phyloP scores from a whole-genome alignment of 2,888 invertebrate genomes.

The Limnephilus lunatus region DNA sequence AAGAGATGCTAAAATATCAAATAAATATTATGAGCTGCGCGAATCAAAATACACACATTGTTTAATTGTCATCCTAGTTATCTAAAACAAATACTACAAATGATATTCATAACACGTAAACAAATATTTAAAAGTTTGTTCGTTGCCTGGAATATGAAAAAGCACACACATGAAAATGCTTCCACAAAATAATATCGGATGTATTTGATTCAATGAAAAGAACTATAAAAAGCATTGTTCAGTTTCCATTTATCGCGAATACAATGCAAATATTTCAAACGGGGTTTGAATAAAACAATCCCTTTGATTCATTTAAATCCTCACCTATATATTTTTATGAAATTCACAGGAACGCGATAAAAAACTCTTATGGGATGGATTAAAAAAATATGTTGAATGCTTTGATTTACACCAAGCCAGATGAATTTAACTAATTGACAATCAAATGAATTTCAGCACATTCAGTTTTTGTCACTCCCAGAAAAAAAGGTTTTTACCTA shows the following conservation, averaged over 20 bases:
- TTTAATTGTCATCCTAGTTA: too few species aligned
- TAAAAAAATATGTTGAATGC: background rate
- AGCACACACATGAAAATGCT: background rate
- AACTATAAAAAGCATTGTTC: background rate
- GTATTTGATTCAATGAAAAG: background rate
- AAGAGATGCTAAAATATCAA: too few species aligned
- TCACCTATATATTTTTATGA: background rate
- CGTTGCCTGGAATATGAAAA: background rate
- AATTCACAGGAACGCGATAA: background rate
- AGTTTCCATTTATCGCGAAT: background rate
- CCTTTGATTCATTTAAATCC: background rate
- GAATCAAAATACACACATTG: too few species aligned
- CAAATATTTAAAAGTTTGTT: background rate
- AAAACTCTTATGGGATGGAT: background rate
- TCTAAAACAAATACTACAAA: too few species aligned
- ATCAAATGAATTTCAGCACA: background rate
- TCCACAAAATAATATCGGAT: background rate
- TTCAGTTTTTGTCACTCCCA: background rate
- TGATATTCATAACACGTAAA: too few species aligned
- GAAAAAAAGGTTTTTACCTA: background rate
- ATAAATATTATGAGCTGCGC: too few species aligned
- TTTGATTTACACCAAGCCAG: background rate
- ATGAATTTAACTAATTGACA: background rate
- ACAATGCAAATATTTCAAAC: background rate
- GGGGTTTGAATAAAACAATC: background rate